Evolutionary conservation across 2,797 vertebrate species (phyloP), one percentile per base, ranked within the genome.

Genomic region (Phataginus tetradactyla): DNA sequence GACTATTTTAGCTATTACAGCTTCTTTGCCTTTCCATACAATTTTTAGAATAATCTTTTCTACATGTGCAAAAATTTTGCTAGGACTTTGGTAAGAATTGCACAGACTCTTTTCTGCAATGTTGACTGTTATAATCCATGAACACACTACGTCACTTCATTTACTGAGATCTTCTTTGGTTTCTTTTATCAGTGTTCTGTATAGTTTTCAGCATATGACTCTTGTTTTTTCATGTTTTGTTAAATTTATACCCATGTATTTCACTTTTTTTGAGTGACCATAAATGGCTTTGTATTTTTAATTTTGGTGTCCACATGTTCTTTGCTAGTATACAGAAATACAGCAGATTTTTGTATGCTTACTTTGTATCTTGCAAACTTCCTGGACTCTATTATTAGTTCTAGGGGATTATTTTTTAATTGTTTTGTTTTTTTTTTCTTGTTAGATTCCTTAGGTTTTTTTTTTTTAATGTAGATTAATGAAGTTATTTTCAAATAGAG

Each of bases 11-110:
- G 57, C 39, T 57, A 66, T 68, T 89, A 34, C 45, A 95, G 7
- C 78, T 71, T 27, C 39, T 91, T 74, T 86, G 83, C 17, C n/a
- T 34, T 87, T 80, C 21, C 14, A 42, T 42, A 63, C 18, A 85
- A 37, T 74, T 89, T 92, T 96, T 64, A 86, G 37, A 79, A 71
- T 81, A 63, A 69, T 86, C 34, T 89, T 89, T 88, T 57, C 53
- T 37, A 74, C 27, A 57, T 42, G 29, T 57, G 71, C 11, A 94
- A 64, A 74, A 55, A 63, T 89, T 74, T 84, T 77, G 37, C 23
- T 91, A 37, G 4, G n/a, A 49, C 63, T 84, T 86, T 89, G 68
- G 45, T 57, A 95, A 51, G 20, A 85, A 80, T 21, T 59, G 59
- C n/a, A 91, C 29, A 78, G 49, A 91, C 21, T 86, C 21, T 42